A percentile compares a stretch with the other conserved stretches of the same genome.
These are phyloP conservation scores for Bradypodion pumilum DNA, from an alignment of 2,797 vertebrate species.

Conservation along the genomic window DNA sequence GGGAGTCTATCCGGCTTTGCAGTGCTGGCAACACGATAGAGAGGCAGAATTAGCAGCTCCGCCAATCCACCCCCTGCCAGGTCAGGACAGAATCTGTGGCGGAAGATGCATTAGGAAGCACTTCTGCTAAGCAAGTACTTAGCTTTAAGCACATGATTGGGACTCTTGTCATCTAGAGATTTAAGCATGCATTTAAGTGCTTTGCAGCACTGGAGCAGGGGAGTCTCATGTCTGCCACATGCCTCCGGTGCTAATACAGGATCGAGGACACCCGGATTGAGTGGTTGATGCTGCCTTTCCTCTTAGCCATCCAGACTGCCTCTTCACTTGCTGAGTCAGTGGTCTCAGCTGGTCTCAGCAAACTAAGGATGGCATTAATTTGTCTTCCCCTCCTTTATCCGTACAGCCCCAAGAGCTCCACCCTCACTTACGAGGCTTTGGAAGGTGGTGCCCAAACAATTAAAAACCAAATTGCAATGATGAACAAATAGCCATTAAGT, in stretches of 20 bases:
- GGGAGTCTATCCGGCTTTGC: neutral
- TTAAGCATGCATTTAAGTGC: constrained; percentile 1
- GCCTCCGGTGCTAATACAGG: neutral
- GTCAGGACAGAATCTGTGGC: neutral
- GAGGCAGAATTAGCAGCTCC: constrained; percentile 1
- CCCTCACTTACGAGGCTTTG: neutral
- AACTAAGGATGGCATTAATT: neutral
- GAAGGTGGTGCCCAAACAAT: constrained; percentile 53
- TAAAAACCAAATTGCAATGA: constrained; percentile 56
- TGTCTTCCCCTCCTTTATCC: constrained; percentile 39
- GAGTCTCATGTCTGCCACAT: neutral
- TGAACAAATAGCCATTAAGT: constrained; percentile 65
- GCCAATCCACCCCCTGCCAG: constrained; percentile 16
- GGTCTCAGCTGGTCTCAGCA: neutral
- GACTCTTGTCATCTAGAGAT: constrained; percentile 20
- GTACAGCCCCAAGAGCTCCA: constrained; percentile 17
- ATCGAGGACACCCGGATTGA: constrained; percentile 4
- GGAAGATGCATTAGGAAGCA: constrained; percentile 18
- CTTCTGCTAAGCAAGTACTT: constrained; percentile 14
- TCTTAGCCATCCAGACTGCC: neutral
- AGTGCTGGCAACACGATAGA: neutral
- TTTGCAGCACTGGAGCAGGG: neutral
- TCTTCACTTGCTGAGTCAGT: neutral
- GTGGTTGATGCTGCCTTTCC: neutral
- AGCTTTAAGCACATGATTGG: constrained; percentile 13